A percentile compares a stretch with the other conserved stretches of the same genome.
Evolutionary conservation across 2,888 invertebrate genomes (phyloP).

Genomic region (Helicoverpa assulta): DNA sequence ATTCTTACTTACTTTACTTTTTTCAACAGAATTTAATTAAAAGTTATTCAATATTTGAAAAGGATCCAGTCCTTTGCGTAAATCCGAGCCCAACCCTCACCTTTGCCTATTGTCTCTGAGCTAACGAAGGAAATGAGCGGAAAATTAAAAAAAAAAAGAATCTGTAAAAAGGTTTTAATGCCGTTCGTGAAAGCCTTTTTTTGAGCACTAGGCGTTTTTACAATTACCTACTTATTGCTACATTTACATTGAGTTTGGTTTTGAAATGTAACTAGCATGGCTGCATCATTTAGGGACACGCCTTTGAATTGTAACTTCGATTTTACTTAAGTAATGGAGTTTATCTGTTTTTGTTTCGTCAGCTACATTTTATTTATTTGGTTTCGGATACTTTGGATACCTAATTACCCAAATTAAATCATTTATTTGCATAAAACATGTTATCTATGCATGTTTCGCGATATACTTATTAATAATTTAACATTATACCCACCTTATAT

Average conservation of each 20-base stretch:
- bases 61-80: not conserved
- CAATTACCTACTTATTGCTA: not conserved
- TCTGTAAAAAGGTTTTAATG: not conserved
- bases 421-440: no score
- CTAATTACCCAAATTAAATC: no score
- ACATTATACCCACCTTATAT: no score
- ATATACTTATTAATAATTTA: no score
- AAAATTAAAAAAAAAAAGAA: constrained; percentile 37
- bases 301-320: not conserved
- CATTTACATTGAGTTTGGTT: not conserved
- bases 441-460: no score
- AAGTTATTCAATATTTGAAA: not conserved
- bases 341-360: not conserved
- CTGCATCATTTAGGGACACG: constrained; percentile 4
- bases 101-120: constrained; percentile 20
- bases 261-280: constrained; percentile 2
- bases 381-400: not conserved
- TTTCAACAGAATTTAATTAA: not conserved
- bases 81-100: constrained; percentile 14
- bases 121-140: constrained; percentile 11
- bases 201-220: not conserved
- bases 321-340: not conserved
- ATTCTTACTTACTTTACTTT: not conserved
- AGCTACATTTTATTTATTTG: not conserved
- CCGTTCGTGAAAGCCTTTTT: not conserved